Conservation (phyloP, 2,113 vertebrate genomes). For the Odobenus rosmarus region DNA sequence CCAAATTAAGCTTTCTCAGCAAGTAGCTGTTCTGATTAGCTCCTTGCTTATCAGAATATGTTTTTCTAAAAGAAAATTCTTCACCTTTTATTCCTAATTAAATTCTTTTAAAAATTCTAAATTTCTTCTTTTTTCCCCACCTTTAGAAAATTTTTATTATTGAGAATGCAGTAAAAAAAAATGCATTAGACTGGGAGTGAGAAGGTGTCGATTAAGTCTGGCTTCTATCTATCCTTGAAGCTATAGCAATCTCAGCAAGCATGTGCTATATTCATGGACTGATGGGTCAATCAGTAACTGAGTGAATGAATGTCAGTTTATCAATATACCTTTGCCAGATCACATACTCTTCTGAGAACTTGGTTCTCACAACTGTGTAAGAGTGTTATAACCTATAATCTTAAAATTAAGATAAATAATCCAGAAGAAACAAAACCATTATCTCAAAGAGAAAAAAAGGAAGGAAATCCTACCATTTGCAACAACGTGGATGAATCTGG, state of each 20-base stretch:
- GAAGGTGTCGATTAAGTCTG: background rate
- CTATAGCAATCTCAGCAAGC: background rate
- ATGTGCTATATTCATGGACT: background rate
- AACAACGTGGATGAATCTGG: background rate
- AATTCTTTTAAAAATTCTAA: background rate
- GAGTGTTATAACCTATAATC: background rate
- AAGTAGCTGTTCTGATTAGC: background rate
- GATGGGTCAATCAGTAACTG: background rate
- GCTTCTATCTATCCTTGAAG: background rate
- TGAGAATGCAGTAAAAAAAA: background rate
- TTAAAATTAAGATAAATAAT: conserved; percentile 29
- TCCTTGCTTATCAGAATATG: background rate
- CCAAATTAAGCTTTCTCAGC: background rate
- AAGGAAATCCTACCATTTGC: background rate
- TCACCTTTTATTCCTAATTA: background rate
- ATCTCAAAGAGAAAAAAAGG: background rate
- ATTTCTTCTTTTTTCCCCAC: background rate
- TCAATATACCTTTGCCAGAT: background rate
- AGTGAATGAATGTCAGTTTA: conserved; percentile 16
- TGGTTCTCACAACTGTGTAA: background rate
- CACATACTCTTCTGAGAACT: background rate
- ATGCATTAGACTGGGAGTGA: background rate
- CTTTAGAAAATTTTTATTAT: background rate
- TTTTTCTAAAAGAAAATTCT: conserved; percentile 21
- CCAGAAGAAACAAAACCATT: background rate